Percentiles rank a stretch among this genome's conserved stretches.
Conservation (phyloP, 2,797 vertebrate species). For the Mormyrus proboscirostris region DNA sequence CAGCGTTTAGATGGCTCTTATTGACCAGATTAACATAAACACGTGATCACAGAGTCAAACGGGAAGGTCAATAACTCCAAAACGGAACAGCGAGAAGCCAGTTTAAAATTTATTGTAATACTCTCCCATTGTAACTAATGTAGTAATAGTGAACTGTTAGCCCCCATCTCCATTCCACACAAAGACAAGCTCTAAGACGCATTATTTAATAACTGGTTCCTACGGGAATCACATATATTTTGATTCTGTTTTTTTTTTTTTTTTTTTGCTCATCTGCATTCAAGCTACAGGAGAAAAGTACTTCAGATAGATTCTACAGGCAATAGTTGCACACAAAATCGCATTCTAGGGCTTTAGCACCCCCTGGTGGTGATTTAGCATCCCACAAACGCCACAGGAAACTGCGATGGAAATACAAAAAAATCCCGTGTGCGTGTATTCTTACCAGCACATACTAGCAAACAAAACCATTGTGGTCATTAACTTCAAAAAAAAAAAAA, state of each 20-base stretch:
- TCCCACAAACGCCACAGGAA: not conserved
- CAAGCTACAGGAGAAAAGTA: not conserved
- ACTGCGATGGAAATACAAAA: not conserved
- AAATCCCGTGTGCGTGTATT: not conserved
- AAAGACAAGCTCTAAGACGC: not conserved
- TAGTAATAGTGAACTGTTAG: not conserved
- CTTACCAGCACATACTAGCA: not conserved
- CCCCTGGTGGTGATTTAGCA: constrained; percentile 16
- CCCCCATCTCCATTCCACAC: not conserved
- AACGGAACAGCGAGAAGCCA: not conserved
- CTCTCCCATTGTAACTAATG: not conserved
- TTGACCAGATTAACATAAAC: not conserved
- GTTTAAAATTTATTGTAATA: not conserved
- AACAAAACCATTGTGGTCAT: not conserved
- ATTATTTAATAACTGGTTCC: not conserved
- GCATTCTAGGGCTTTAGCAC: constrained; percentile 1
- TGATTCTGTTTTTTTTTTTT: not conserved
- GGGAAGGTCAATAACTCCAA: not conserved
- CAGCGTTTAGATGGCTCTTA: not conserved
- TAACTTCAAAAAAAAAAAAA: not conserved
- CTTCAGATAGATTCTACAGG: not conserved
- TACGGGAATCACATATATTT: not conserved
- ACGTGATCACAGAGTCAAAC: not conserved
- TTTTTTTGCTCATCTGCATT: not conserved
- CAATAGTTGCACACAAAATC: not conserved